phyloP scores from a whole-genome alignment of 1,140 invertebrate species.

The Sipha flava region DNA sequence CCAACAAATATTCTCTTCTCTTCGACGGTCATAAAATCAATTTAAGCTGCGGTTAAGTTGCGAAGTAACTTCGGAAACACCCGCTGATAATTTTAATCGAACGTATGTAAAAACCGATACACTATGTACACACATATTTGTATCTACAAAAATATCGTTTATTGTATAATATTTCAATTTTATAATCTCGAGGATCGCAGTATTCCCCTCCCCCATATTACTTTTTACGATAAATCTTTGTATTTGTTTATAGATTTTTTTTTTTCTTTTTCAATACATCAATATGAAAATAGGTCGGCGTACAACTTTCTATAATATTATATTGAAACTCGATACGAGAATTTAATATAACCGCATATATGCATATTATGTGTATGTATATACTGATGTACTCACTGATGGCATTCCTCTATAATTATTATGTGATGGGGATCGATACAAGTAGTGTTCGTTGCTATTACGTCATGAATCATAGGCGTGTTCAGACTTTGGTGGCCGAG shows the following conservation, averaged over 20 bases:
- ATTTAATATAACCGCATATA: neutral
- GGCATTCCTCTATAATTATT: too few species aligned
- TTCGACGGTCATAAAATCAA: neutral
- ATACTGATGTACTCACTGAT: neutral
- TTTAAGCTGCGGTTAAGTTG: neutral
- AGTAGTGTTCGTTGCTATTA: too few species aligned
- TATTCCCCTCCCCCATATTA: too few species aligned
- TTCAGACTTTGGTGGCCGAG: too few species aligned
- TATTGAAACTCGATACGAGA: neutral
- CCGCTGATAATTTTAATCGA: neutral
- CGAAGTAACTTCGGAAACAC: neutral
- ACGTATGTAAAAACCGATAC: neutral
- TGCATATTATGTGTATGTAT: neutral
- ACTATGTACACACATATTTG: neutral
- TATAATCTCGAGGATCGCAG: too few species aligned
- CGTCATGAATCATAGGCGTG: too few species aligned
- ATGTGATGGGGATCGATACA: too few species aligned
- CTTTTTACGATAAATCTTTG: too few species aligned
- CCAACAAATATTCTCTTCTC: neutral
- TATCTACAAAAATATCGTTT: too few species aligned
- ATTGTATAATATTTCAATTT: too few species aligned
- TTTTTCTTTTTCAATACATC: too few species aligned
- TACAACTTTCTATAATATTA: constrained; percentile 2
- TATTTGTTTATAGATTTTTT: neutral
- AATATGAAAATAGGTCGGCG: neutral